Evolutionary conservation across 2,888 invertebrate species (phyloP).

Genomic region (Saturnia pavonia): DNA sequence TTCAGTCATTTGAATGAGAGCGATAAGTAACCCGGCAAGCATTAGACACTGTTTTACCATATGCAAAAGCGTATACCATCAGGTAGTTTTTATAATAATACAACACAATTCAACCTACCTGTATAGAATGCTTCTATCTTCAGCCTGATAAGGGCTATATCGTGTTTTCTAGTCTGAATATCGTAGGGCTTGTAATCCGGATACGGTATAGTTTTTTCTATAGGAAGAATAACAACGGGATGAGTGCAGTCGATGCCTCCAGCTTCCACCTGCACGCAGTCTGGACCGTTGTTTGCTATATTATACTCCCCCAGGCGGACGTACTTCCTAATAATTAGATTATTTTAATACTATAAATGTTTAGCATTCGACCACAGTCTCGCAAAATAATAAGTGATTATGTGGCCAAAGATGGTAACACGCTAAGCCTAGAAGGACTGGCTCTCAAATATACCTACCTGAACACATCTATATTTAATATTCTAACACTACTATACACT

Average conservation of each 20-base stretch:
- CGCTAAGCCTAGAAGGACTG: too few relatives aligned
- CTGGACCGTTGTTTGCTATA: slow-evolving; percentile 46
- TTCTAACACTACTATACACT: too few relatives aligned
- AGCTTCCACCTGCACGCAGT: slow-evolving; percentile 56
- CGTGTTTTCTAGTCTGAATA: slow-evolving; percentile 41
- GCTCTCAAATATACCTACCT: too few relatives aligned
- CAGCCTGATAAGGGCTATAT: slow-evolving; percentile 74
- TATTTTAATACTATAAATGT: not conserved
- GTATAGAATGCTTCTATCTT: slow-evolving; percentile 58
- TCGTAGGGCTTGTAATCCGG: slow-evolving; percentile 56
- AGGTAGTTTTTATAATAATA: too few relatives aligned
- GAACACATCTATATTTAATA: too few relatives aligned
- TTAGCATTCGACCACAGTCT: too few relatives aligned
- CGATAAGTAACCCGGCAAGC: too few relatives aligned
- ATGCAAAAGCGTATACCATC: too few relatives aligned
- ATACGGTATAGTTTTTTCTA: slow-evolving; percentile 67
- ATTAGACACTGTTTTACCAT: too few relatives aligned
- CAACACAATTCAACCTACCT: slow-evolving; percentile 43
- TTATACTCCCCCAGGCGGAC: slow-evolving; percentile 75
- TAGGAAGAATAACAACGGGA: slow-evolving; percentile 54
- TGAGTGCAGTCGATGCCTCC: slow-evolving; percentile 65
- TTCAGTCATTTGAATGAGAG: too few relatives aligned
- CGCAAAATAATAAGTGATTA: too few relatives aligned
- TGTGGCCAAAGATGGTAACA: too few relatives aligned
- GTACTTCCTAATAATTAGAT: slow-evolving; percentile 28